These are phyloP conservation scores for Galerucella calmariensis DNA, from an alignment of 2,888 invertebrate genomes.

Conservation along the genomic window DNA sequence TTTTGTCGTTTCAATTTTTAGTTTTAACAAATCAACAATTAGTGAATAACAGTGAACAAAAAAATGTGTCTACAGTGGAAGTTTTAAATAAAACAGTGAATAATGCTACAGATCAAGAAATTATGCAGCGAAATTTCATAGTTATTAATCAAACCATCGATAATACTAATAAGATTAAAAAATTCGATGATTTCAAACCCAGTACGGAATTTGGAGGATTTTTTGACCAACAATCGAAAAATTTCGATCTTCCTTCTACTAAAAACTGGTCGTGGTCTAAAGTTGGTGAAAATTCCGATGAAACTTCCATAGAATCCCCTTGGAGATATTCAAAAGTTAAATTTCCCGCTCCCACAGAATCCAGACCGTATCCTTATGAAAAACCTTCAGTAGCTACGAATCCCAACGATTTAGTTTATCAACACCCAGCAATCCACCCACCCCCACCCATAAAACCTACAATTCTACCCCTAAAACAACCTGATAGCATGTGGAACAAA, in stretches of 20 bases:
- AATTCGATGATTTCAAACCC: slow-evolving; percentile 63
- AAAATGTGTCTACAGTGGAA: background rate
- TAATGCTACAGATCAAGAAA: slow-evolving; percentile 37
- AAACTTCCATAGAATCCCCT: slow-evolving; percentile 14
- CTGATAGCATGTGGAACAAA: slow-evolving; percentile 38
- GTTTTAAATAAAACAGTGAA: background rate
- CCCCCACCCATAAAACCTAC: background rate
- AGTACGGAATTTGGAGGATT: slow-evolving; percentile 68
- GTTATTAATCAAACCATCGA: slow-evolving; percentile 16
- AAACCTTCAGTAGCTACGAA: background rate
- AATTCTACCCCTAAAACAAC: slow-evolving; percentile 11
- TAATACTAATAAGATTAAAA: slow-evolving; percentile 12
- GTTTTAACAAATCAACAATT: background rate
- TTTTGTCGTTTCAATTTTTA: slow-evolving; percentile 10
- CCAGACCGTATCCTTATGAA: slow-evolving; percentile 15
- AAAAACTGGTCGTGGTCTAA: slow-evolving; percentile 24
- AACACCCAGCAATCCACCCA: background rate
- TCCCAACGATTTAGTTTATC: slow-evolving; percentile 8
- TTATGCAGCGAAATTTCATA: slow-evolving; percentile 40
- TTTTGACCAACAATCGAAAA: slow-evolving; percentile 31
- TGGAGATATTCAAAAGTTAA: slow-evolving; percentile 20
- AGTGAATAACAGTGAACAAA: background rate
- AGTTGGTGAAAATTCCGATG: slow-evolving; percentile 24
- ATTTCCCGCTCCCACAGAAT: slow-evolving; percentile 18
- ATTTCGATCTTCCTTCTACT: background rate